phyloP scores from a whole-genome alignment of 2,888 invertebrate genomes.

The Cryptus viduatorius region DNA sequence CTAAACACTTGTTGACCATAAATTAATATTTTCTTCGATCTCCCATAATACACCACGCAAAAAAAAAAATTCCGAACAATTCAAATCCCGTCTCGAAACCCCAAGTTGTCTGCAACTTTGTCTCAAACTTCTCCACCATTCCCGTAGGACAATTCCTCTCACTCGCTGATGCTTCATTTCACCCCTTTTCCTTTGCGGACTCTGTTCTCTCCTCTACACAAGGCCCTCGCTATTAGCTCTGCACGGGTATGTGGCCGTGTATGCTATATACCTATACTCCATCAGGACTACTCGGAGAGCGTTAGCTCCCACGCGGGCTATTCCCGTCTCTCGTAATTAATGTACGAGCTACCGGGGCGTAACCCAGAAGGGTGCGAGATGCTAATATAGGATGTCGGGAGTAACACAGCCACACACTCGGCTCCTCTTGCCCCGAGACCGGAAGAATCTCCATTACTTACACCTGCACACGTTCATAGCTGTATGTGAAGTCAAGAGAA shows the following conservation, averaged over 20 bases:
- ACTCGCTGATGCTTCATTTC: conserved; percentile 59
- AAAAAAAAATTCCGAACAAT: neutral
- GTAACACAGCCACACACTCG: conserved; percentile 16
- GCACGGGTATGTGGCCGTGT: neutral
- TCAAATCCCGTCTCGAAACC: neutral
- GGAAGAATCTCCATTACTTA: conserved; percentile 61
- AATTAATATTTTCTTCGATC: too few species aligned
- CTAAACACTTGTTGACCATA: too few species aligned
- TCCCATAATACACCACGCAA: too few species aligned
- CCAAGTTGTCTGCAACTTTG: conserved; percentile 42
- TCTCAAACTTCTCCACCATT: conserved; percentile 1
- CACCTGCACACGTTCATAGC: conserved; percentile 20
- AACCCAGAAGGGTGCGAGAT: conserved; percentile 64
- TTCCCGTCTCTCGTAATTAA: conserved; percentile 67
- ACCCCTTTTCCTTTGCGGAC: conserved; percentile 47
- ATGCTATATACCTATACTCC: conserved; percentile 8
- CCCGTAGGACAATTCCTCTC: conserved; percentile 36
- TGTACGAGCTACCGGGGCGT: conserved; percentile 64
- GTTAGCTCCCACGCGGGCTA: conserved; percentile 63
- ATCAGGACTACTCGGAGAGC: conserved; percentile 27
- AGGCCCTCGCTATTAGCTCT: conserved; percentile 21
- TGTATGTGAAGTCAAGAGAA: conserved; percentile 8
- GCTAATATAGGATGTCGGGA: conserved; percentile 65
- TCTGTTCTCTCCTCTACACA: conserved; percentile 16
- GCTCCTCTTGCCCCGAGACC: conserved; percentile 33